Conservation (phyloP, 2,888 invertebrate genomes). For the Pomacea canaliculata region DNA sequence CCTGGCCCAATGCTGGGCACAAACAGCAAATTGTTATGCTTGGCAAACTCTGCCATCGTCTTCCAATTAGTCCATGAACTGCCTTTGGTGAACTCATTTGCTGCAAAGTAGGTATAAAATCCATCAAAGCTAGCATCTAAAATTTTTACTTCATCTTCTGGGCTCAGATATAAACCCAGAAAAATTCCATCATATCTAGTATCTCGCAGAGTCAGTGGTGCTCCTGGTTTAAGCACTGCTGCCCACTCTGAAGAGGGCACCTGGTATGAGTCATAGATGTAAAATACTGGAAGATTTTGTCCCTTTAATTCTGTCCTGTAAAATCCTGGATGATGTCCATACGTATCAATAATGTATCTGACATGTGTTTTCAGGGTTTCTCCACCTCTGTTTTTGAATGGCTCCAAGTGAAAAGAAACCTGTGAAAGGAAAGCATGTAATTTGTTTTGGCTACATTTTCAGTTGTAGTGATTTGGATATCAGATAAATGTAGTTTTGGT, state of each 20-base stretch:
- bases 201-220: slow-evolving; percentile 72
- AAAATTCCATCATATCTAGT: slow-evolving; percentile 75
- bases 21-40: slow-evolving; percentile 69
- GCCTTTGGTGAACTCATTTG: slow-evolving; percentile 77
- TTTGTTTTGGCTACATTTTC: too few relatives aligned
- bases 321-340: slow-evolving; percentile 74
- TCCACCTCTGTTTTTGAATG: slow-evolving; percentile 70
- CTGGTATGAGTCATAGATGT: slow-evolving; percentile 78
- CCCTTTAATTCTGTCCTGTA: slow-evolving; percentile 67
- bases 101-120: slow-evolving; percentile 78
- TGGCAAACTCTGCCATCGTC: slow-evolving; percentile 46
- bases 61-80: slow-evolving; percentile 72
- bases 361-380: slow-evolving; percentile 65
- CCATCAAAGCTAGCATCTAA: slow-evolving; percentile 72
- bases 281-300: slow-evolving; percentile 74
- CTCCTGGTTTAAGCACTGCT: slow-evolving; percentile 64
- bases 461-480: too few relatives aligned
- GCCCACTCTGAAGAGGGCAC: slow-evolving; percentile 74
- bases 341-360: slow-evolving; percentile 67
- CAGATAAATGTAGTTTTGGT: too few relatives aligned
- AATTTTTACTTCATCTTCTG: slow-evolving; percentile 72
- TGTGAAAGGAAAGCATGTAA: slow-evolving; percentile 43
- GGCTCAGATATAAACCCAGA: slow-evolving; percentile 76
- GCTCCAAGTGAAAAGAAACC: slow-evolving; percentile 76
- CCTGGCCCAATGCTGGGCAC: slow-evolving; percentile 81